Conservation (phyloP, 2,888 invertebrate species). For the Phyto melanocephala region DNA sequence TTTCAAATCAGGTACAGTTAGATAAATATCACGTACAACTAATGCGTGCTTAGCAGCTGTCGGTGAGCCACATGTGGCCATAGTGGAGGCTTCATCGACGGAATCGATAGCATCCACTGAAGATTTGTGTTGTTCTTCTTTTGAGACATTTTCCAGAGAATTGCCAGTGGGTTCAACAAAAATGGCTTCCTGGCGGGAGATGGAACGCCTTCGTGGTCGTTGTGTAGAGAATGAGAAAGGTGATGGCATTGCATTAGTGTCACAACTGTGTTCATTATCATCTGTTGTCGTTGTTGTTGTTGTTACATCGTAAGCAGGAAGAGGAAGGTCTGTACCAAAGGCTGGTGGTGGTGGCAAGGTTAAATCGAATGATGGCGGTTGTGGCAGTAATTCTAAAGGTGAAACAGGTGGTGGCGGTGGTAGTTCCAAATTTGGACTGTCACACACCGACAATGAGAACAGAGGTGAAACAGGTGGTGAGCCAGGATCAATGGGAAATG, state of each 20-base stretch:
- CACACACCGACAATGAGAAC: slow-evolving; percentile 74
- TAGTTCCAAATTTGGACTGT: slow-evolving; percentile 74
- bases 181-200: slow-evolving; percentile 90
- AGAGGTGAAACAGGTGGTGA: slow-evolving; percentile 78
- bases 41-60: slow-evolving; percentile 70
- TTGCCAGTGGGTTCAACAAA: slow-evolving; percentile 87
- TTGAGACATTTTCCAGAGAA: slow-evolving; percentile 85
- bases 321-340: slow-evolving; percentile 57
- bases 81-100: slow-evolving; percentile 76
- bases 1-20: slow-evolving; percentile 90
- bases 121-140: slow-evolving; percentile 75
- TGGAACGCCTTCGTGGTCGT: slow-evolving; percentile 84
- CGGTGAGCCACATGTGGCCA: slow-evolving; percentile 76
- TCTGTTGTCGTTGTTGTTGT: slow-evolving; percentile 20
- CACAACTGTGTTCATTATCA: slow-evolving; percentile 68
- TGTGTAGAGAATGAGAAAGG: slow-evolving; percentile 74
- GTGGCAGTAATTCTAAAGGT: slow-evolving; percentile 67
- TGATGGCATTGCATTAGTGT: slow-evolving; percentile 56
- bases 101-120: slow-evolving; percentile 72
- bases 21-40: slow-evolving; percentile 86
- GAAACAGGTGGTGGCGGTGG: slow-evolving; percentile 71
- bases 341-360: slow-evolving; percentile 67
- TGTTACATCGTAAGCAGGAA: slow-evolving; percentile 32
- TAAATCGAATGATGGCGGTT: slow-evolving; percentile 65
- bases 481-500: slow-evolving; percentile 73